A percentile compares a stretch with the other conserved stretches of the same genome.
Conservation (phyloP, 2,888 invertebrate genomes). For the Trisateles emortualis region DNA sequence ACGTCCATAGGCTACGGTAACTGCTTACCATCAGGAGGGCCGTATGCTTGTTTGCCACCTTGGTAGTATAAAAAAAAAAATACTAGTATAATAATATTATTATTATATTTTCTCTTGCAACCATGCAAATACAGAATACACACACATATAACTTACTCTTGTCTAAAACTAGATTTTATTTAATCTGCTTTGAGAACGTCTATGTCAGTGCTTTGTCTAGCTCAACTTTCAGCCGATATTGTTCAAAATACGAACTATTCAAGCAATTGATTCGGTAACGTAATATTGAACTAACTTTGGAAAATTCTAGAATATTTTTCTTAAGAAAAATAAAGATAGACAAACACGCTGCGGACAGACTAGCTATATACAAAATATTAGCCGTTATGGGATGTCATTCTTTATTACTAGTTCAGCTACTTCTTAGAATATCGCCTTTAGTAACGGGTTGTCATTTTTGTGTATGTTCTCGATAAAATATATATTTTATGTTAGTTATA, state of each 20-base stretch:
- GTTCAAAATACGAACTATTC: slow-evolving; percentile 38
- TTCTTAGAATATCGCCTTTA: neutral
- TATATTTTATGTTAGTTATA: too few relatives aligned
- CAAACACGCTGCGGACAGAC: neutral
- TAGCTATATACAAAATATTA: neutral
- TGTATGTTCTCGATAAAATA: too few relatives aligned
- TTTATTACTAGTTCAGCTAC: neutral
- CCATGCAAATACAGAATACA: neutral
- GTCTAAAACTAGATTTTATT: slow-evolving; percentile 13
- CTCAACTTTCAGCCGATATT: slow-evolving; percentile 27
- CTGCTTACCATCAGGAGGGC: too few relatives aligned
- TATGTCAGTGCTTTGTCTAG: slow-evolving; percentile 14
- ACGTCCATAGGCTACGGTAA: too few relatives aligned
- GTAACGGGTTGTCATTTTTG: neutral
- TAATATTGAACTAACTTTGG: slow-evolving; percentile 14
- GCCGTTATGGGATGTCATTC: neutral
- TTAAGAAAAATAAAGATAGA: slow-evolving; percentile 11
- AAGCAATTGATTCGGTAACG: slow-evolving; percentile 37
- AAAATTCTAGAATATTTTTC: slow-evolving; percentile 28
- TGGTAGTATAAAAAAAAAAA: too few relatives aligned
- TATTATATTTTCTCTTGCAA: too few relatives aligned
- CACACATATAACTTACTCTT: neutral
- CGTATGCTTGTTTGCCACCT: too few relatives aligned
- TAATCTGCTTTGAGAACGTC: slow-evolving; percentile 14
- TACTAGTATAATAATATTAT: too few relatives aligned